Evolutionary conservation across 2,888 invertebrate species (phyloP), one percentile per base, ranked within the genome.

Genomic region (Cecidostiba fungosa): DNA sequence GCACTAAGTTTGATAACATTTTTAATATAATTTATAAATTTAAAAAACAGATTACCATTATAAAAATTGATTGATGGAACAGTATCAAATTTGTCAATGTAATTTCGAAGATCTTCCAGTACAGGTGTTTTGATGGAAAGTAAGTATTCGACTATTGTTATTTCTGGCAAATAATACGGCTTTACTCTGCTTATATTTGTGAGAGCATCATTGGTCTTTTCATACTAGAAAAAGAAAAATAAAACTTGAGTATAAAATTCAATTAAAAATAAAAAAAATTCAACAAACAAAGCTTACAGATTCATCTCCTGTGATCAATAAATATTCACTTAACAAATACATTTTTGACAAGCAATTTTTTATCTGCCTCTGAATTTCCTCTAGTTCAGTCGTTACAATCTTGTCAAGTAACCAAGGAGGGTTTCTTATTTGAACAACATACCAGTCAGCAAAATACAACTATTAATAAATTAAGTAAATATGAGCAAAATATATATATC

Each of bases 371-470:
- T 89, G 72, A 23, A 91, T 88, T 59, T 90, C 89, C 4, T 83
- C 76, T 14, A 90, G 19, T 1, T 84, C 87, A 0, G 77, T 43
- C 0, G 80, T 84, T 36, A 89, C 89, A 39, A 90, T 85, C 36
- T 87, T 89, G 29, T 88, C 90, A 23, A 90, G 62, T 36, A 90
- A 85, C 0, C 87, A 77, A 1, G 90, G 91, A 70, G 91, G 90
- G 39, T 86, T 83, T 43, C 77, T 84, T 50, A 86, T 87, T 54
- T 26, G 32, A 39, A 88, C 78, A 47, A 85, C 77, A 14, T 86
- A 86, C 92, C 92, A 92, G 32, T 81, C 79, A 4, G 84, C n/a
- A 19, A 91, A 92, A 76, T 89, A 90, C 70, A 88, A 86, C 92
- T 92, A 76, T 54, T 73, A 43, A 69, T 82, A 59, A 26, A 79